Percentiles rank a stretch among this genome's conserved stretches.
These are phyloP conservation scores for Chymomyza fuscimana DNA, from an alignment of 2,888 invertebrate species.

Conservation along the genomic window DNA sequence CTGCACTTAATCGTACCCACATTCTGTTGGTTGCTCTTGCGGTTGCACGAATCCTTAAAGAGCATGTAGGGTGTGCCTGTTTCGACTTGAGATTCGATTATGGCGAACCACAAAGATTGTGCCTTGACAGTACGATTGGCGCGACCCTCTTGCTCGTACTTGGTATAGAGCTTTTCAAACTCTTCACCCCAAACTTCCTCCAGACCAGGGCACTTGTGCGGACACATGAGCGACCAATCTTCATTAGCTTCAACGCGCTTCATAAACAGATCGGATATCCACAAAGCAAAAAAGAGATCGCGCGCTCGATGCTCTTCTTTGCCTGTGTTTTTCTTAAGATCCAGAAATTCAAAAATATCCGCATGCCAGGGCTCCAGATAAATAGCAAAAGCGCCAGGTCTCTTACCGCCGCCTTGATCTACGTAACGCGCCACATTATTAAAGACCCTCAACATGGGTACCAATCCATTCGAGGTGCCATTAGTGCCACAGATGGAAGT, in stretches of 20 bases:
- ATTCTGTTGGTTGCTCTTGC: constrained; percentile 98
- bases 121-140: constrained; percentile 88
- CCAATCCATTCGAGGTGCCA: constrained; percentile 95
- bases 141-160: constrained; percentile 90
- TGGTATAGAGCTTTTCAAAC: constrained; percentile 92
- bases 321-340: constrained; percentile 96
- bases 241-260: constrained; percentile 91
- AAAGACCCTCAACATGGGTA: constrained; percentile 97
- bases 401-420: constrained; percentile 98
- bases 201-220: constrained; percentile 94
- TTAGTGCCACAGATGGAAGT: constrained; percentile 96
- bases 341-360: constrained; percentile 96
- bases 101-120: constrained; percentile 94
- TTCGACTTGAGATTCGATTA: constrained; percentile 96
- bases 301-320: constrained; percentile 96
- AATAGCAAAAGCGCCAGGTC: constrained; percentile 98
- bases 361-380: constrained; percentile 99
- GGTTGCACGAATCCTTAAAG: constrained; percentile 97
- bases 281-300: constrained; percentile 97
- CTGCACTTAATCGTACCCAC: constrained; percentile 98
- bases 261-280: constrained; percentile 99
- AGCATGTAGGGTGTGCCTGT: constrained; percentile 99
- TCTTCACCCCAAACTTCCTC: constrained; percentile 96
- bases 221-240: constrained; percentile 98
- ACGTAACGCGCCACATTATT: constrained; percentile 98